Base-by-base conservation (phyloP, 2,888 invertebrate genomes). In the Ormia ochracea region DNA sequence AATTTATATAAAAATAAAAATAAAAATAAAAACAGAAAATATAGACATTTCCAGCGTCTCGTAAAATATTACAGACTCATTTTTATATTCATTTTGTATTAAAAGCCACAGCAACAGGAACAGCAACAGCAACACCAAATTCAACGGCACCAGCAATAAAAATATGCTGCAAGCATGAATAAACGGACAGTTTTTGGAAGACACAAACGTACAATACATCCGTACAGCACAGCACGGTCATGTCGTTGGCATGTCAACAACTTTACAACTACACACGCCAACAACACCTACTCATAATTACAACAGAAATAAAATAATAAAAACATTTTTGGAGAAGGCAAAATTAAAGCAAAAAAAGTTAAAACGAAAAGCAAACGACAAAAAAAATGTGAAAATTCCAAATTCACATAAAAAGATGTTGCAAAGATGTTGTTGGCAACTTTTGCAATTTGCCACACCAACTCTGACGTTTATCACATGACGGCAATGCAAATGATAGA, bases 191-290 rank as follows among this genome's bases (percentile, higher is more conserved):
- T 43, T 72, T 41, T 14, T 10, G 6, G 6, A 41, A n/a, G 56
- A 6, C 19, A 66, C 12, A 19, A 19, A 26, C 14, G 4, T 1
- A 38, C 31, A 50, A 3, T n/a, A 33, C 31, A 58, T 17, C 52
- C 33, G 28, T 54, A 14, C 41, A 41, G 5, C 56, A 63, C 54
- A 52, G 66, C 59, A 78, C 58, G 66, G 52, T 70, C 65, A 78
- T 61, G 63, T 72, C 58, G 59, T 9, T 52, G 38, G 14, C 59
- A 66, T 14, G 36, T 48, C 26, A 74, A 50, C 38, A 66, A 38
- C 38, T 10, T 28, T 19, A 50, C 14, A 23, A 26, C 50, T 31
- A 33, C 31, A 50, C 28, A 26, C 9, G 19, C 26, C n/a, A n/a
- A 12, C 31, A 19, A 26, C 26, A 14, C 19, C 10, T 33, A 10